These are phyloP conservation scores for Byasa hedistus DNA, from an alignment of 2,888 invertebrate genomes.

Conservation along the genomic window DNA sequence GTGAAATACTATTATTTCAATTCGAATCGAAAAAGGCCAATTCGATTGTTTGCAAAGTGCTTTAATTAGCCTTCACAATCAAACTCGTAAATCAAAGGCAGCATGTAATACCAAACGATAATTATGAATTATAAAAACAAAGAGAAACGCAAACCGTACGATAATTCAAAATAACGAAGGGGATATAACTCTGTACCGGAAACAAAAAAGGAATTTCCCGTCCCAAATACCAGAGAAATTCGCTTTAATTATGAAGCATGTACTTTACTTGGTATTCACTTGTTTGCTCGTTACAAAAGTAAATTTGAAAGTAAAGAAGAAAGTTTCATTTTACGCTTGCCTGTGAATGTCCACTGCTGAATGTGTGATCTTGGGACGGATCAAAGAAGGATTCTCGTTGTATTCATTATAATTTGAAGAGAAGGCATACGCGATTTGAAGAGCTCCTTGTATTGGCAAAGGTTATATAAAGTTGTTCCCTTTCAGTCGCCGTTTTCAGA, in stretches of 20 bases:
- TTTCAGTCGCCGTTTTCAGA: too few relatives aligned
- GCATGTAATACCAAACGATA: neutral
- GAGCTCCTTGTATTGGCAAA: too few relatives aligned
- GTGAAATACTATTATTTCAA: too few relatives aligned
- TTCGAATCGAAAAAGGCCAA: neutral
- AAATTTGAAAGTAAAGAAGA: neutral
- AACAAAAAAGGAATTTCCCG: constrained; percentile 24
- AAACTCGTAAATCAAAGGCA: neutral
- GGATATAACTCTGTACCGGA: constrained; percentile 7
- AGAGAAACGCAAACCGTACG: neutral
- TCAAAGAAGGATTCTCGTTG: too few relatives aligned
- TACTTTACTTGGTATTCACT: constrained; percentile 10
- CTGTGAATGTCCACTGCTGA: too few relatives aligned
- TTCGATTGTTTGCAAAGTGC: neutral
- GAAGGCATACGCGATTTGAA: too few relatives aligned
- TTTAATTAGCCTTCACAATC: neutral
- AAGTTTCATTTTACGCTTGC: neutral
- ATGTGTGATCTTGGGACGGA: too few relatives aligned
- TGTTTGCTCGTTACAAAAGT: constrained; percentile 9
- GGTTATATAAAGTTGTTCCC: too few relatives aligned
- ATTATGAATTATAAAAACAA: neutral
- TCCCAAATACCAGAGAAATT: constrained; percentile 16
- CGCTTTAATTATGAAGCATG: constrained; percentile 24
- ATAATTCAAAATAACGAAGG: constrained; percentile 21
- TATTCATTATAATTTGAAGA: too few relatives aligned